Evolutionary conservation across 2,113 vertebrate genomes (phyloP).

Genomic region (Piliocolobus tephrosceles): DNA sequence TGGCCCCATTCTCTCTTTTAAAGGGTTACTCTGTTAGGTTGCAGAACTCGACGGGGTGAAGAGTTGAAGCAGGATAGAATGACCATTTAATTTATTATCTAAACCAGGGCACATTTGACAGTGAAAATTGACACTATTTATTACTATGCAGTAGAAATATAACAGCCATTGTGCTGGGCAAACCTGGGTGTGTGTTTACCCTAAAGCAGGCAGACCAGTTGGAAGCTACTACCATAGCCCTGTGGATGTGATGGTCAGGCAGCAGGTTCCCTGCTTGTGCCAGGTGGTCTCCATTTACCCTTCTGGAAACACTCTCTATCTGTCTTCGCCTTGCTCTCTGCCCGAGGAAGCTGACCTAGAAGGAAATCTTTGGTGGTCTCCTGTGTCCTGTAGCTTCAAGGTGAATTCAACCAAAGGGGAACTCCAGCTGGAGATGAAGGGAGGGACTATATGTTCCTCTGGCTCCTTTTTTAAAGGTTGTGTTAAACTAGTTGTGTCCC

Average conservation of each 20-base stretch:
- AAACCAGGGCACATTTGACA: neutral
- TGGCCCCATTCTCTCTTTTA: neutral
- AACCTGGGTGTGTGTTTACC: neutral
- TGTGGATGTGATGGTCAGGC: neutral
- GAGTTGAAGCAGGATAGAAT: neutral
- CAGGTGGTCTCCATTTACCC: neutral
- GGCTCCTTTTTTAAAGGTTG: neutral
- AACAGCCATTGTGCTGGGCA: neutral
- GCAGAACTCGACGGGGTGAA: neutral
- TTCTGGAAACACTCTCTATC: neutral
- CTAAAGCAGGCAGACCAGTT: neutral
- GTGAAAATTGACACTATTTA: neutral
- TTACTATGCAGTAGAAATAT: neutral
- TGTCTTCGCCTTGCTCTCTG: neutral
- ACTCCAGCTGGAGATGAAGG: neutral
- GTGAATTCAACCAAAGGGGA: neutral
- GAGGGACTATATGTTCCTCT: neutral
- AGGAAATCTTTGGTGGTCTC: neutral
- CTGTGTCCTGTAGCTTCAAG: neutral
- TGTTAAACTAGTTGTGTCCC: neutral
- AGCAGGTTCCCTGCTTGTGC: neutral
- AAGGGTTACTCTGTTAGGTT: neutral
- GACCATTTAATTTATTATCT: neutral
- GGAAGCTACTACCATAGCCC: fast-evolving
- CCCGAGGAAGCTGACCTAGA: neutral